Percentiles rank a stretch among this genome's conserved stretches.
Conservation (phyloP, 2,113 vertebrate species). For the Caracal caracal region DNA sequence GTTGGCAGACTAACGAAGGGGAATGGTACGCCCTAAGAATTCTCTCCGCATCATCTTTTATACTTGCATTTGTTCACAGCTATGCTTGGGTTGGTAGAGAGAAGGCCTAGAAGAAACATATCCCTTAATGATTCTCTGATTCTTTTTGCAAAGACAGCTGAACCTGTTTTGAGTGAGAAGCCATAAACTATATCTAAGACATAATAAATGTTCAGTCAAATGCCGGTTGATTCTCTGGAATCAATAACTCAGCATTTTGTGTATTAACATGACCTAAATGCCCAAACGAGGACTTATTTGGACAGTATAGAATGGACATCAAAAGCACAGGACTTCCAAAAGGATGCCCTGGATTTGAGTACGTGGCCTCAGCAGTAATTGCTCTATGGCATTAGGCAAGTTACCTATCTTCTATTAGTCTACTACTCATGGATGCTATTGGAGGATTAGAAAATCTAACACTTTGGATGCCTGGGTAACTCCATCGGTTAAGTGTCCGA, state of each 20-base stretch:
- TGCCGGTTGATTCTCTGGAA: background rate
- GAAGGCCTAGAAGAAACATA: background rate
- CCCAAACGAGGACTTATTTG: background rate
- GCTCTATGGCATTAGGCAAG: background rate
- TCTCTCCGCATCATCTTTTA: background rate
- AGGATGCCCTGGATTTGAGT: background rate
- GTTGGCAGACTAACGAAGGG: conserved; percentile 6
- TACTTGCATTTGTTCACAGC: background rate
- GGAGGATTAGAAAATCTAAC: background rate
- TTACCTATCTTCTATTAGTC: background rate
- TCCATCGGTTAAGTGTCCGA: no score
- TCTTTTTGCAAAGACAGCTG: background rate
- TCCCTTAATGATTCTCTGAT: background rate
- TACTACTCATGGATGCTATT: background rate
- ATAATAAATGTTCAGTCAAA: background rate
- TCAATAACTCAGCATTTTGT: background rate
- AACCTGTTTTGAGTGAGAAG: background rate
- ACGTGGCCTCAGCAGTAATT: background rate
- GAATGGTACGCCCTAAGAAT: background rate
- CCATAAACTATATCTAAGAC: background rate
- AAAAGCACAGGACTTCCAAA: background rate
- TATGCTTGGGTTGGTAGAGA: background rate
- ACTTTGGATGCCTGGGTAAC: no score
- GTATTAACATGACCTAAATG: background rate
- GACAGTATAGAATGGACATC: background rate